Evolutionary conservation across 2,888 invertebrate species (phyloP).

Genomic region (Yponomeuta plumbellus): DNA sequence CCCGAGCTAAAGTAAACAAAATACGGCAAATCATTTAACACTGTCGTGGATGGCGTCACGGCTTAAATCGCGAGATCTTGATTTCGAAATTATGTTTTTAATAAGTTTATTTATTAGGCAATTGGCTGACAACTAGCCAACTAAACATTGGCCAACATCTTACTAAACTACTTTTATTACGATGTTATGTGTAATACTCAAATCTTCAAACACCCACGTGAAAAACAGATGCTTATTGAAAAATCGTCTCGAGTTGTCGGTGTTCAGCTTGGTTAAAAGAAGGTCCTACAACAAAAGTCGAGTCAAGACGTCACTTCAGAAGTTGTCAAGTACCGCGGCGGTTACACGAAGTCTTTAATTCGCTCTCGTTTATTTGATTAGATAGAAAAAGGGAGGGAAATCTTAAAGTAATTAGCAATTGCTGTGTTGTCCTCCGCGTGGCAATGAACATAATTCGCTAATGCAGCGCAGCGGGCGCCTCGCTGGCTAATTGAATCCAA

Average conservation of each 20-base stretch:
- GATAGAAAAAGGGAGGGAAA: constrained; percentile 30
- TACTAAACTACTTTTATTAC: neutral
- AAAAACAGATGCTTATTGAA: neutral
- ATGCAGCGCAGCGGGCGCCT: constrained; percentile 29
- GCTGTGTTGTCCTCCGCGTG: constrained; percentile 40
- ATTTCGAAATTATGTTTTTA: constrained; percentile 9
- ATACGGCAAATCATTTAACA: constrained; percentile 56
- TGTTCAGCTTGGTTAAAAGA: neutral
- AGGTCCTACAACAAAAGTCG: neutral
- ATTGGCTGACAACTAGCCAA: constrained; percentile 45
- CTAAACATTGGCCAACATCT: constrained; percentile 34
- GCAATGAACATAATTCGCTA: constrained; percentile 52
- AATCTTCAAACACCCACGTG: neutral
- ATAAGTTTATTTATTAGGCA: neutral
- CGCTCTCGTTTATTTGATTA: constrained; percentile 23
- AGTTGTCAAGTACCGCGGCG: constrained; percentile 12
- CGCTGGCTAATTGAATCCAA: constrained; percentile 48
- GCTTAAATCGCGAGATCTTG: neutral
- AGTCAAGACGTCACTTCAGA: neutral
- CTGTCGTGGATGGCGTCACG: constrained; percentile 35
- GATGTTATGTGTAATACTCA: neutral
- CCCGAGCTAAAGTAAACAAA: constrained; percentile 49
- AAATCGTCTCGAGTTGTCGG: neutral
- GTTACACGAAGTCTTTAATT: constrained; percentile 1
- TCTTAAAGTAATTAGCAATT: constrained; percentile 49